Evolutionary conservation across 2,113 vertebrate genomes (phyloP), one percentile per base, ranked within the genome.

Genomic region (Brevimyrus niger): DNA sequence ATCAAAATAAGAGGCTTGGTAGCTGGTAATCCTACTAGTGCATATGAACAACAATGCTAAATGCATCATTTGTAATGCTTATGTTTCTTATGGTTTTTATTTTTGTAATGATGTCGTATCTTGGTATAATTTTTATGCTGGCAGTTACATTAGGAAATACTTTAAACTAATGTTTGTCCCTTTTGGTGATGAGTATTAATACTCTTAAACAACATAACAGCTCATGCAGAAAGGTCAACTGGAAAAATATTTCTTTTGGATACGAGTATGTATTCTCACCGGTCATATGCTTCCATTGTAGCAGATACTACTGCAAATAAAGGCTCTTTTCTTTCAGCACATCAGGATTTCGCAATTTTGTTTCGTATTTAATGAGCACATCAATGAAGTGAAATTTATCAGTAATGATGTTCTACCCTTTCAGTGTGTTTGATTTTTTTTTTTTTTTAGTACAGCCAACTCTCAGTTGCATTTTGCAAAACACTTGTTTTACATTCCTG

Each of bases 1-100:
- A 92, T 89, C 55, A 27, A 23, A 8, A 65, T 91, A 90, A 89
- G 89, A 89, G 84, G 84, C 90, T 91, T 55, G 55, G 87, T 46
- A 47, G 46, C 15, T 38, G 31, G 6, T 76, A 76, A 76, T 76
- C 69, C 13, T 7, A 76, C 31, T 10, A 3, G 58, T 65, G 9
- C 1, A 27, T 11, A 65, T 10, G 3, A 27, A 10, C 58, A 27
- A 10, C n/a, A 23, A 65, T 65, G 61, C n/a, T 76, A 76, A 76
- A 13, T 5, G 13, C 11, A 15, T 38, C 31, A 80, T 80, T 80
- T 80, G 35, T 19, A 80, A 38, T 76, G 13, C 73, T 80, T 76
- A 38, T 31, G 5, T 76, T 38, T 35, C 4, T 38, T 42, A 15
- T 76, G 4, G 11, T 76, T 27, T 27, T 65, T 76, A 35, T 51